Base-by-base conservation (phyloP, 1,140 invertebrate species). In the Lordiphosa clarofinis region DNA sequence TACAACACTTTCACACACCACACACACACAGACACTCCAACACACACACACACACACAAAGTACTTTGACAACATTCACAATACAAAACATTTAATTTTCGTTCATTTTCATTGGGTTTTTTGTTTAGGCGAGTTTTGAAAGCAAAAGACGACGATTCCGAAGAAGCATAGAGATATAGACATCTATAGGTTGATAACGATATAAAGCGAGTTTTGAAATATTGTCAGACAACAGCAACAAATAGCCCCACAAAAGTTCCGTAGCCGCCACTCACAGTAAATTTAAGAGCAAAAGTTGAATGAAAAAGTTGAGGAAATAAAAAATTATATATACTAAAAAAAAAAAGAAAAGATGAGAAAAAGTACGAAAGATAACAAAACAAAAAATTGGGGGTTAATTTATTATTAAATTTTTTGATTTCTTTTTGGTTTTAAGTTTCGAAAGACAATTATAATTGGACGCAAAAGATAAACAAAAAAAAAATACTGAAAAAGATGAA, bases 381-480 rank as follows among this genome's bases (percentile, higher is more conserved):
- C 40, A 48, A 70, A 65, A 73, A 24, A 12, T 59, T 73, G 69
- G 74, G 65, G 74, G 75, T 79, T 70, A 52, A 54, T 47, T 78
- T 79, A 54, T 15, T 39, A 36, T 39, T 0, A 15, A 15, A 15
- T 36, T 4, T 33, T 52, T 52, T 24, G 21, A 5, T 44, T 48
- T 48, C 15, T 19, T 19, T 19, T 19, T 9, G 33, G 33, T 44
- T 33, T 64, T 55, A 56, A 53, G 46, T 71, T 65, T 56, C n/a
- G 31, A 66, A 44, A 57, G 44, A 39, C 28, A 31, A 31, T 31
- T 31, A 64, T 55, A 72, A 53, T 81, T 81, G 65, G 75, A 81
- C 70, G 75, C 74, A 79, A 79, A 79, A 81, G 44, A 48, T 24
- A 75, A 59, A 19, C 50, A 72, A 55, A 75, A 59, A 19, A 46